phyloP scores from a whole-genome alignment of 2,113 vertebrate species.

The Poecilia latipinna region DNA sequence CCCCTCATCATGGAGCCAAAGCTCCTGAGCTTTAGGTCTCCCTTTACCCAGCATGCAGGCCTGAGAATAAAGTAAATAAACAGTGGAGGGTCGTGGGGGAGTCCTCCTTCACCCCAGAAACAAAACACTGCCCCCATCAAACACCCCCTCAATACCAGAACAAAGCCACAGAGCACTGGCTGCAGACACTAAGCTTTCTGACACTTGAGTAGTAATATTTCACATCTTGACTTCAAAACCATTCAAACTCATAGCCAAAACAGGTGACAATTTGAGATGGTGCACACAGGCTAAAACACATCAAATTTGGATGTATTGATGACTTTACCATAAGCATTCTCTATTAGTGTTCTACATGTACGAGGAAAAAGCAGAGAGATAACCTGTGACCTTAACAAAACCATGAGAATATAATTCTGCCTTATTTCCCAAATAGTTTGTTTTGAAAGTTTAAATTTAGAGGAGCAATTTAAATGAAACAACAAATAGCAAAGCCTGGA shows the following conservation, averaged over 20 bases:
- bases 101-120: constrained; percentile 81
- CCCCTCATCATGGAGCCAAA: constrained; percentile 57
- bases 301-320: constrained; percentile 9
- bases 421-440: constrained; percentile 79
- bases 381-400: constrained; percentile 64
- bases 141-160: constrained; percentile 76
- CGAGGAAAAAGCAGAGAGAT: constrained; percentile 14
- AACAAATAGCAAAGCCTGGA: constrained; percentile 75
- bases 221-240: constrained; percentile 62
- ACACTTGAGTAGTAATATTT: constrained; percentile 74
- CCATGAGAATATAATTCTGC: constrained; percentile 76
- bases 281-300: constrained; percentile 15
- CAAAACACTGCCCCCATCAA: constrained; percentile 82
- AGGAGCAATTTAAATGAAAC: constrained; percentile 72
- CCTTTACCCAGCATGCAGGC: constrained; percentile 81
- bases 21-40: constrained; percentile 65
- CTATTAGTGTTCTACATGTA: neutral
- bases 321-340: neutral
- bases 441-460: constrained; percentile 82
- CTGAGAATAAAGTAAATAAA: constrained; percentile 85
- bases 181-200: constrained; percentile 67
- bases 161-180: constrained; percentile 72
- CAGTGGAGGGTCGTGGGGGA: constrained; percentile 80
- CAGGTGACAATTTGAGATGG: constrained; percentile 41
- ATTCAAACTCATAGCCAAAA: constrained; percentile 58